Base-by-base conservation (phyloP, 2,888 invertebrate species). In the Dascillus cervinus region DNA sequence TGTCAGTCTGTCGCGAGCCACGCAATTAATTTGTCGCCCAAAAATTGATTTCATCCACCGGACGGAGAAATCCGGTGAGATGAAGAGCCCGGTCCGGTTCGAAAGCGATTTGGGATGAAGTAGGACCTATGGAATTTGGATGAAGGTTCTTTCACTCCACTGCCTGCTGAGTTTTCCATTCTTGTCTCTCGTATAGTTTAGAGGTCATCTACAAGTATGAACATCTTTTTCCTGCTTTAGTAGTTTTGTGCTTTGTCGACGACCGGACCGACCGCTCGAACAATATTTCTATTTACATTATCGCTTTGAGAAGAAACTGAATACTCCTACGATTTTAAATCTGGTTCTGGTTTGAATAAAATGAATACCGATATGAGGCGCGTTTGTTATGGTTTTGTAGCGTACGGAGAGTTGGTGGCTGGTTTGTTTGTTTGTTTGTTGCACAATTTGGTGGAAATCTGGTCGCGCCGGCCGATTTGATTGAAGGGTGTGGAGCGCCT, bases 81-180 rank as follows among this genome's bases (percentile, higher is more conserved):
- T n/a, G n/a, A n/a, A n/a, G n/a, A n/a, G n/a, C n/a, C n/a, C n/a
- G n/a, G n/a, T n/a, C n/a, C n/a, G n/a, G n/a, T n/a, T n/a, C n/a
- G n/a, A 26, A 45, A 49, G 47, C 32, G 22, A 44, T 29, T 26
- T 37, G 29, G 48, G 44, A 51, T 44, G 54, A 50, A 53, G 53
- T 56, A 51, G 53, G 53, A 51, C 55, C 55, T 49, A 40, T 50
- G 58, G 59, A 58, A 59, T 59, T 58, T 57, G 51, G 57, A 53
- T 50, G 54, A 54, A 49, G 52, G 53, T 56, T 57, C 51, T 52
- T 52, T 52, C 53, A 53, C 53, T 52, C 44, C 39, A 39, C 43
- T 39, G 45, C 44, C 46, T 41, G 47, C 46, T 44, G 43, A 11
- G 41, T 33, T 25, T 23, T 33, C 26, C 29, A 30, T 46, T 46